phyloP scores from a whole-genome alignment of 1,140 invertebrate species.

The Zeugodacus cucurbitae region DNA sequence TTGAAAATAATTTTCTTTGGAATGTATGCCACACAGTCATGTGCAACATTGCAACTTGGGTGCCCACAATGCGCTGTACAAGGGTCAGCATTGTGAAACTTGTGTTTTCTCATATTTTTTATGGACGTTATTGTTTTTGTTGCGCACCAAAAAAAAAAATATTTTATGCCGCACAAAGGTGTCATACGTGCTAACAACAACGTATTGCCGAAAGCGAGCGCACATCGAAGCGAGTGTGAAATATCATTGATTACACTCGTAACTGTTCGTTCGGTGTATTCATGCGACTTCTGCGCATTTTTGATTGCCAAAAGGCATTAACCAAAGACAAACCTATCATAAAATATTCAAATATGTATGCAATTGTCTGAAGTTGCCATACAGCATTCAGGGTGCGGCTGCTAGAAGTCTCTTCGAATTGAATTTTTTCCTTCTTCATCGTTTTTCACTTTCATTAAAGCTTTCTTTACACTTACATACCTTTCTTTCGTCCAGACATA shows the following conservation, averaged over 20 bases:
- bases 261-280: neutral
- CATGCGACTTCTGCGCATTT: neutral
- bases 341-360: neutral
- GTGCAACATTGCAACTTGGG: neutral
- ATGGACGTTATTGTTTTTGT: neutral
- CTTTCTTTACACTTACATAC: neutral
- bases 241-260: neutral
- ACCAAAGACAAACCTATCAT: neutral
- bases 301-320: neutral
- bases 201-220: neutral
- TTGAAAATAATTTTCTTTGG: neutral
- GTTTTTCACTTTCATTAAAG: neutral
- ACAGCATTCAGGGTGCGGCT: neutral
- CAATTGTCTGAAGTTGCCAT: neutral
- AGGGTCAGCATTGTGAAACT: neutral
- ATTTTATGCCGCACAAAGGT: neutral
- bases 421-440: neutral
- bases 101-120: neutral
- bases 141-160: neutral
- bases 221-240: neutral
- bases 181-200: constrained; percentile 18
- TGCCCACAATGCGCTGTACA: neutral
- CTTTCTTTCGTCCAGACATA: neutral
- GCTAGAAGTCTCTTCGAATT: neutral
- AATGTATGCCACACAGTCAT: neutral